Conservation (phyloP, 1,140 invertebrate genomes). For the Bombus terrestris region DNA sequence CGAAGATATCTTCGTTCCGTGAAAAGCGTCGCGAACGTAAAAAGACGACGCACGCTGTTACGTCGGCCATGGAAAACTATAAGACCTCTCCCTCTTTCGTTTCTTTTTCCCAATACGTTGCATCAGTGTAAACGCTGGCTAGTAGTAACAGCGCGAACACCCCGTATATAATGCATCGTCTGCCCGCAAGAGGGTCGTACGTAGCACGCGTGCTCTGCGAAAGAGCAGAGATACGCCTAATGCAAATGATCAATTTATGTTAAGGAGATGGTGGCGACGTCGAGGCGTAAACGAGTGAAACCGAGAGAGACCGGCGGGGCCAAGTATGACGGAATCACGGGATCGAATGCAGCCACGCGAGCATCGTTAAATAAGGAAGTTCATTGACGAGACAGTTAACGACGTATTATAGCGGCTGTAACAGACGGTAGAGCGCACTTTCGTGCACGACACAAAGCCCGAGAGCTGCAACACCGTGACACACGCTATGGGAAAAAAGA, state of each 20-base stretch:
- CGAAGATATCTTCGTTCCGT: too few species aligned
- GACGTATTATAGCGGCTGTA: slow-evolving; percentile 21
- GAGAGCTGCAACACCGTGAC: slow-evolving; percentile 11
- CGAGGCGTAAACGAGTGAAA: slow-evolving; percentile 15
- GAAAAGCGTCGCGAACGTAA: too few species aligned
- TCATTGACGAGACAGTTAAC: slow-evolving; percentile 20
- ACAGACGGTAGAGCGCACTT: not conserved
- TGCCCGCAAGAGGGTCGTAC: slow-evolving; percentile 9
- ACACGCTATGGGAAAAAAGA: slow-evolving; percentile 20
- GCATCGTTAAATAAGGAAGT: slow-evolving; percentile 42
- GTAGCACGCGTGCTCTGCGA: not conserved
- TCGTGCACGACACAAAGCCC: not conserved
- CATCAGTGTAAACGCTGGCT: too few species aligned
- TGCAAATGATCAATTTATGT: slow-evolving; percentile 32
- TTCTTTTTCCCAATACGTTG: too few species aligned
- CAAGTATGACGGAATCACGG: slow-evolving; percentile 3
- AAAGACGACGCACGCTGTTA: too few species aligned
- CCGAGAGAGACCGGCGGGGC: too few species aligned
- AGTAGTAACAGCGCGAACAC: not conserved
- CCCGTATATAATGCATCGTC: not conserved
- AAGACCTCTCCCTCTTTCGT: too few species aligned
- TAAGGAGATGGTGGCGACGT: not conserved
- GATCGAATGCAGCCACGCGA: not conserved
- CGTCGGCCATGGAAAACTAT: too few species aligned
- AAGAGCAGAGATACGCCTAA: slow-evolving; percentile 6